Conservation (phyloP, 2,797 vertebrate genomes). For the Scomberomorus guttatus region DNA sequence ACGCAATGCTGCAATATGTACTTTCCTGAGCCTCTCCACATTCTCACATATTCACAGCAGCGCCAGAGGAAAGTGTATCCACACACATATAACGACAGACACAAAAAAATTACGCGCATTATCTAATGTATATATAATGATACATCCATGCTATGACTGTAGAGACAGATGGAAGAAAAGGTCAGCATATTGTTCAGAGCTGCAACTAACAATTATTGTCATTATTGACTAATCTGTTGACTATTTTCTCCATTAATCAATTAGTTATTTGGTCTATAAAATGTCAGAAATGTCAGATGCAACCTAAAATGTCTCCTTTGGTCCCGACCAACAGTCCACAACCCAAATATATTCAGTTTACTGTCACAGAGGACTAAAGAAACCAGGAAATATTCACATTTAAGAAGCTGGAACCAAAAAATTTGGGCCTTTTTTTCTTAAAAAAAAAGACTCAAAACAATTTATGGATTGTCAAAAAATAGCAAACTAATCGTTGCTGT, state of each 20-base stretch:
- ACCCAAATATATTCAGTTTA: background rate
- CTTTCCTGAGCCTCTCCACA: slow-evolving; percentile 1
- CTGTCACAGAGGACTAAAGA: background rate
- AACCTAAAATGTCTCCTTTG: no score
- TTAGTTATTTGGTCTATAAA: no score
- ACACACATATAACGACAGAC: background rate
- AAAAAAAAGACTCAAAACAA: no score
- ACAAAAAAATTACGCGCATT: background rate
- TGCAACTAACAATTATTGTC: no score
- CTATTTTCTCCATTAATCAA: no score
- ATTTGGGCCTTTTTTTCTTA: no score
- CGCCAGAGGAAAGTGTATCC: background rate
- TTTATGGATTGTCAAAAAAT: no score
- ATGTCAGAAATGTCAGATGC: no score
- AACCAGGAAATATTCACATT: background rate
- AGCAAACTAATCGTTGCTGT: no score
- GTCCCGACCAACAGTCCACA: no score
- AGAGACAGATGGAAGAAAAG: slow-evolving; percentile 2
- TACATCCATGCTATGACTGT: background rate
- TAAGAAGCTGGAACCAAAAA: background rate
- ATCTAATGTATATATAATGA: background rate
- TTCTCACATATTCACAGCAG: slow-evolving; percentile 10
- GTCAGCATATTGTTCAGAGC: background rate
- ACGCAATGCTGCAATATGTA: slow-evolving; percentile 4
- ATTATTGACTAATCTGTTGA: no score